A percentile compares a stretch with the other conserved stretches of the same genome.
phyloP scores from a whole-genome alignment of 2,888 invertebrate species.

The Lithophane ornitopus region DNA sequence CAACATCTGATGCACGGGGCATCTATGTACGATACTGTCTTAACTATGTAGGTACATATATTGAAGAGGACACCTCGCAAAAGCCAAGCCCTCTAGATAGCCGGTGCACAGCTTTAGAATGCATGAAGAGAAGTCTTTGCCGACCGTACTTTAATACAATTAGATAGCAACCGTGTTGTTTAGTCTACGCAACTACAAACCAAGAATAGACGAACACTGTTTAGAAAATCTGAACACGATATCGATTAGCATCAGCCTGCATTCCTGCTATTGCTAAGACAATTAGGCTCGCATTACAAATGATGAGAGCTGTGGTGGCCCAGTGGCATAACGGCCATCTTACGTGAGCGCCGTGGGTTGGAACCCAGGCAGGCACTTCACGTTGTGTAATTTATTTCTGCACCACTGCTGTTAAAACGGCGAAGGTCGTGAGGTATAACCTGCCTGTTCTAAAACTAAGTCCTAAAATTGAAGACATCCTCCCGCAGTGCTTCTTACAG shows the following conservation, averaged over 20 bases:
- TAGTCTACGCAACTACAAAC: background rate
- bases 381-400: background rate
- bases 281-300: background rate
- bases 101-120: background rate
- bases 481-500: background rate
- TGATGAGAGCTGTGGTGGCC: too few species aligned
- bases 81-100: background rate
- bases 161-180: background rate
- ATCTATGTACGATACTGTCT: too few species aligned
- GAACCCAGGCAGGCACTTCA: too few species aligned
- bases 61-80: background rate
- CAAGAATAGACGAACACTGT: background rate
- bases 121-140: background rate
- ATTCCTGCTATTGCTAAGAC: background rate
- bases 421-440: too few species aligned
- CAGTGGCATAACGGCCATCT: background rate
- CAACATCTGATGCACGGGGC: background rate
- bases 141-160: background rate
- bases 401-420: background rate
- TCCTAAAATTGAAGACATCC: background rate
- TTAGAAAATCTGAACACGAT: background rate
- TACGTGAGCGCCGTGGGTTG: background rate
- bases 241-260: background rate
- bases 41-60: too few species aligned
- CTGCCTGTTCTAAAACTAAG: background rate